phyloP scores from a whole-genome alignment of 2,888 invertebrate genomes.

The Aporophyla nigra region DNA sequence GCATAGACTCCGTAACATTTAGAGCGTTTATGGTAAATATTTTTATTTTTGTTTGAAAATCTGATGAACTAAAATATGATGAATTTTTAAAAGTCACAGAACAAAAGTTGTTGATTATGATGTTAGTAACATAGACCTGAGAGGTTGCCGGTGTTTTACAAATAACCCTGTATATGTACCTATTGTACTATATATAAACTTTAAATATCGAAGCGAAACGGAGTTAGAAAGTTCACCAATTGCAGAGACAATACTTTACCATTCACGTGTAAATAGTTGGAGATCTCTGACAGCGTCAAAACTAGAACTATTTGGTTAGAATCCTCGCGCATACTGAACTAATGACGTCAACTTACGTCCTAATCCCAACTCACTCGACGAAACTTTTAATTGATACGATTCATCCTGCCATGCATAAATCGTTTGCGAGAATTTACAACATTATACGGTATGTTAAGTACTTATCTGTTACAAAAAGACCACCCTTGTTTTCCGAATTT shows the following conservation, averaged over 20 bases:
- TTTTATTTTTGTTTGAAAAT: too few species aligned
- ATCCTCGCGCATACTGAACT: neutral
- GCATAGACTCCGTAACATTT: too few species aligned
- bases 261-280: neutral
- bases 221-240: neutral
- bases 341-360: neutral
- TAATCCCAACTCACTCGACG: neutral
- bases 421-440: neutral
- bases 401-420: neutral
- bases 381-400: constrained; percentile 35
- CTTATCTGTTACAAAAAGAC: neutral
- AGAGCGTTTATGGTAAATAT: too few species aligned
- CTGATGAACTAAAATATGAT: too few species aligned
- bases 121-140: too few species aligned
- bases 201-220: neutral
- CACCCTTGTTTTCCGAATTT: neutral
- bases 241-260: constrained; percentile 1
- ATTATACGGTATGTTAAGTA: neutral
- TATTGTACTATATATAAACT: too few species aligned
- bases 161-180: too few species aligned
- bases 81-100: too few species aligned
- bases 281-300: neutral
- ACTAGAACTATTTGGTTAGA: neutral
- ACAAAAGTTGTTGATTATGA: too few species aligned
- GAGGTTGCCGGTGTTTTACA: too few species aligned